Evolutionary conservation across 2,888 invertebrate genomes (phyloP).

Genomic region (Lamellibrachia columna): DNA sequence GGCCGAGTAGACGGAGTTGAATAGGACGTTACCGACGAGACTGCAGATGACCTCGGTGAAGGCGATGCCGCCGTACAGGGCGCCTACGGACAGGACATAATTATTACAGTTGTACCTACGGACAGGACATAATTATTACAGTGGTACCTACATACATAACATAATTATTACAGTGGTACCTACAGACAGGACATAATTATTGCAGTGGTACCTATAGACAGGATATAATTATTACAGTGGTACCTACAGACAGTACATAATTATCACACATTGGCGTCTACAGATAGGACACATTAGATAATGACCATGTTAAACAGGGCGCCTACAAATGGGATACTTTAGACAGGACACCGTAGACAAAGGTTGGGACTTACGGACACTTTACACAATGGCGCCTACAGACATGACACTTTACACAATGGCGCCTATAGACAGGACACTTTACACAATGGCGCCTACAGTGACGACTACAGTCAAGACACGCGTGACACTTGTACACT

Average conservation of each 20-base stretch:
- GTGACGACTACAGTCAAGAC: not conserved
- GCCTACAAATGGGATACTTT: not conserved
- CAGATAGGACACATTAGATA: not conserved
- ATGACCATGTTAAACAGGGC: not conserved
- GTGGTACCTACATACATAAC: too few relatives aligned
- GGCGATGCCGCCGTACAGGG: constrained; percentile 34
- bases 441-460: not conserved
- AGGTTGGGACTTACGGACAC: constrained; percentile 24
- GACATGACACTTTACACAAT: not conserved
- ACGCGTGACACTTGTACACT: not conserved
- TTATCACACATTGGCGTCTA: not conserved
- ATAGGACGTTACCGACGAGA: constrained; percentile 27
- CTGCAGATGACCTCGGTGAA: constrained; percentile 29
- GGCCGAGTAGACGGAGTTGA: constrained; percentile 35
- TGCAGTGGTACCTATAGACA: too few relatives aligned
- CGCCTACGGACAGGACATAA: constrained; percentile 24
- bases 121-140: not conserved
- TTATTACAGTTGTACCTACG: not conserved
- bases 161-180: too few relatives aligned
- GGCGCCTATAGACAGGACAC: not conserved
- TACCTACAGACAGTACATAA: too few relatives aligned
- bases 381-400: not conserved
- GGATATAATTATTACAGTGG: too few relatives aligned
- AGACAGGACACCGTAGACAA: not conserved
- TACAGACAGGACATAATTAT: too few relatives aligned